Base-by-base conservation (phyloP, 2,113 vertebrate species). In the Daphoenositta chrysoptera region DNA sequence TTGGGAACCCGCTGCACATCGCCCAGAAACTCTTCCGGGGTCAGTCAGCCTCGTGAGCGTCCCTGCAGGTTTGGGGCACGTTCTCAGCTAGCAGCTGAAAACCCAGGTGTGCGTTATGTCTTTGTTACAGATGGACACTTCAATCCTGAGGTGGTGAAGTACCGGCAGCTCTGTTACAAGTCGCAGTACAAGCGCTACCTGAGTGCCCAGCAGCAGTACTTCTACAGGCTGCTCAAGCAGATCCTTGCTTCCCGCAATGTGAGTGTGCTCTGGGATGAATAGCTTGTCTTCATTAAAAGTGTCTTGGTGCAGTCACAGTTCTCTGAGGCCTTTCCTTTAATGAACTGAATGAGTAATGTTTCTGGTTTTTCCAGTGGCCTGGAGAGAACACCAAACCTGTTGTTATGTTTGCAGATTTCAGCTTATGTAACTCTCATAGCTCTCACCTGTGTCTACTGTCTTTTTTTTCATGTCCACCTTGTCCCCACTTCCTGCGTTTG, bases 131-230 rank as follows among this genome's bases (percentile, higher is more conserved):
- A 99, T 89, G 99, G 99, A 31, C 98, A 99, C 96, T 99, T 99
- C 90, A 99, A 99, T 92, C 99, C 99, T 0, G 99, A 99, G 79
- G 99, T 99, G 79, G 99, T 99, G 84, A 99, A 99, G 58, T 99
- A 99, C 93, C 98, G 99, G 70, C 99, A 99, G 79, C 96, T 99
- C 21, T 99, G 99, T 96, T 98, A 98, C 44, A 99, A 99, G 96
- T 99, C 99, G 1, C 99, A 99, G 96, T 99, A 98, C 92, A 99
- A 99, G 72, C 98, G 98, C 19, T 99, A 99, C 83, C 88, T 99
- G 91, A 98, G 96, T 91, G 98, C 98, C 5, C 98, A 99, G 94
- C 99, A 99, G 97, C 99, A 99, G 92, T 99, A 99, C 93, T 99
- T 99, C 97, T 99, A 99, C 97, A 98, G 97, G 28, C 96, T 99